Percentiles rank a stretch among this genome's conserved stretches.
Conservation (phyloP, 2,888 invertebrate species). For the Callimorpha dominula region DNA sequence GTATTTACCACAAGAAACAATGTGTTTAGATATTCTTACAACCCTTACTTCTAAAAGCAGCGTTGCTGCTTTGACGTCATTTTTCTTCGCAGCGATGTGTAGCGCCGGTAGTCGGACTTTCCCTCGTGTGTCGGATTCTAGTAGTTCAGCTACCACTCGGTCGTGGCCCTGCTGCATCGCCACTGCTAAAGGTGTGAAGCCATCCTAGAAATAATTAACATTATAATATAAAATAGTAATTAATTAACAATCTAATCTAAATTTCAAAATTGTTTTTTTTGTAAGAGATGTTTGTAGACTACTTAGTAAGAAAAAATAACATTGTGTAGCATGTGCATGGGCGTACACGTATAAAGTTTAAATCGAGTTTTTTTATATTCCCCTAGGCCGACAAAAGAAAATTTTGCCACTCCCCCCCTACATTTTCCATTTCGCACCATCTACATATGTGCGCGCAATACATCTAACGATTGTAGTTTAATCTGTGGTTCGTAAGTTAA, state of each 20-base stretch:
- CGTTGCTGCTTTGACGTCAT: slow-evolving; percentile 98
- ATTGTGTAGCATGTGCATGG: no score
- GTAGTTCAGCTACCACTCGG: slow-evolving; percentile 97
- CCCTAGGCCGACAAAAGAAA: no score
- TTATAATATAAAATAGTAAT: background rate
- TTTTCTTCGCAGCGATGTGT: slow-evolving; percentile 99
- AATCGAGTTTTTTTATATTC: no score
- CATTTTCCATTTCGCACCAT: background rate
- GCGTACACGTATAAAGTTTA: no score
- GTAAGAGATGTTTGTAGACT: no score
- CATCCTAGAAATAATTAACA: slow-evolving; percentile 89
- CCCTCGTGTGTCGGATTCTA: slow-evolving; percentile 98
- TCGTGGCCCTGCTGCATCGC: slow-evolving; percentile 99
- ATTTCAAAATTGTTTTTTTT: no score
- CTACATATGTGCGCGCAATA: background rate
- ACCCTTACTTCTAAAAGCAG: slow-evolving; percentile 91
- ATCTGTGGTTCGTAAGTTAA: background rate
- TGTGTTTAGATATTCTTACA: no score
- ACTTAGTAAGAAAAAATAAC: no score
- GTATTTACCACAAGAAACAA: no score
- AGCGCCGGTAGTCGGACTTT: slow-evolving; percentile 98
- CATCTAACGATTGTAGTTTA: background rate
- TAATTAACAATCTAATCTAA: no score
- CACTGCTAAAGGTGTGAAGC: slow-evolving; percentile 98
- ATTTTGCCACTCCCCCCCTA: no score